Evolutionary conservation across 2,888 invertebrate genomes (phyloP).

Genomic region (Coelinius sp.): DNA sequence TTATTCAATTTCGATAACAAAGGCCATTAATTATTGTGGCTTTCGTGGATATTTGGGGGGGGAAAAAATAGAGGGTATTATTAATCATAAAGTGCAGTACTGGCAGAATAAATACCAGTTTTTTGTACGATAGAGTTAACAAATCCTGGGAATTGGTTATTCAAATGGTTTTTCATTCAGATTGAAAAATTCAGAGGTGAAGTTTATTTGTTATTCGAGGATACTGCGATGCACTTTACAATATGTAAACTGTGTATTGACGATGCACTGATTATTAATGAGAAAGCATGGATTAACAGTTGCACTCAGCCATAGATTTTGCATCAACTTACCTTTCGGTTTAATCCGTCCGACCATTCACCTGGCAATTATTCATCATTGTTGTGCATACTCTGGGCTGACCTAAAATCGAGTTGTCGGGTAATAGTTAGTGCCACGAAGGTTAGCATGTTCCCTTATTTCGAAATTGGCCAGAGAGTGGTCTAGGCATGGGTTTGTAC

Average conservation of each 20-base stretch:
- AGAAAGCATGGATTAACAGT: neutral
- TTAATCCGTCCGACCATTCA: neutral
- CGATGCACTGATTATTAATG: neutral
- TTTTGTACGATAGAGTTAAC: neutral
- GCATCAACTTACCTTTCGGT: neutral
- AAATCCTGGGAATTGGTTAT: neutral
- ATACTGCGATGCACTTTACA: neutral
- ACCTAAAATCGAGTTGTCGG: neutral
- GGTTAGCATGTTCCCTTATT: constrained; percentile 30
- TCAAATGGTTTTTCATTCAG: neutral
- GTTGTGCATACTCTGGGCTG: neutral
- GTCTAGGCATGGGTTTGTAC: constrained; percentile 18
- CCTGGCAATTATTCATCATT: neutral
- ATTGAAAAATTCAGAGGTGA: neutral
- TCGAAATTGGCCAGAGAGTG: constrained; percentile 31
- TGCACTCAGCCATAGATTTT: neutral
- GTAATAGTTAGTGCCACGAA: constrained; percentile 14
- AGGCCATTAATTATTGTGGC: constrained; percentile 14
- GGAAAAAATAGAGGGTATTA: neutral
- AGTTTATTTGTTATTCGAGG: neutral
- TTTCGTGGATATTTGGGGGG: neutral
- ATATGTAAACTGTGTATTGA: neutral
- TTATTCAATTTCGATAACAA: constrained; percentile 25
- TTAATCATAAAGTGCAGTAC: constrained; percentile 1
- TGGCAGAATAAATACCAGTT: neutral